These are phyloP conservation scores for Porites divaricata DNA, from an alignment of 92 coral and sea anemone species.

Conservation along the genomic window DNA sequence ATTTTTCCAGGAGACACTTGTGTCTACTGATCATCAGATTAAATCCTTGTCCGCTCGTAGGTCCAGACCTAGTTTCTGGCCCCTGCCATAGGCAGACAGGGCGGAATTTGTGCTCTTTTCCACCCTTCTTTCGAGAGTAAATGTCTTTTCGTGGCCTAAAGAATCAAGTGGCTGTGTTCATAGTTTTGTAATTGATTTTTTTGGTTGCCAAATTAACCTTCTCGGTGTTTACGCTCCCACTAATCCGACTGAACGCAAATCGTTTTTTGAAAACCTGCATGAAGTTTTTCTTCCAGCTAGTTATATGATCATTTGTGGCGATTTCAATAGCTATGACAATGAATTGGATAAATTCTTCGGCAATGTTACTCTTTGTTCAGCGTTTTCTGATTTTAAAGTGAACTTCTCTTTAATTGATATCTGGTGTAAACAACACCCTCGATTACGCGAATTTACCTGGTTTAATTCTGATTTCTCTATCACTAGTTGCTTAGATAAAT, in stretches of 20 bases:
- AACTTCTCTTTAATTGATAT: background rate
- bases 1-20: constrained; percentile 33
- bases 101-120: constrained; percentile 11
- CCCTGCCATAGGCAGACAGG: constrained; percentile 34
- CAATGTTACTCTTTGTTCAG: background rate
- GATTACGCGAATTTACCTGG: constrained; percentile 22
- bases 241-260: constrained; percentile 15
- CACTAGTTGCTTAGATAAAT: constrained; percentile 31
- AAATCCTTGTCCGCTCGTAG: background rate
- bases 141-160: background rate
- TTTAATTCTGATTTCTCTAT: background rate
- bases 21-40: background rate
- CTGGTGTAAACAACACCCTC: constrained; percentile 18
- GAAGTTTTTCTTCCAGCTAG: constrained; percentile 1
- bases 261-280: constrained; percentile 17
- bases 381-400: background rate
- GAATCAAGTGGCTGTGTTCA: constrained; percentile 13
- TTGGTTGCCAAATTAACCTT: background rate
- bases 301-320: constrained; percentile 21
- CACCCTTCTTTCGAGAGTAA: background rate
- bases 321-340: constrained; percentile 47
- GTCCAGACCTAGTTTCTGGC: constrained; percentile 38
- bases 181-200: background rate
- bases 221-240: constrained; percentile 46
- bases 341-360: constrained; percentile 45